Conservation (phyloP, 2,113 vertebrate species). For the Labrus mixtus region DNA sequence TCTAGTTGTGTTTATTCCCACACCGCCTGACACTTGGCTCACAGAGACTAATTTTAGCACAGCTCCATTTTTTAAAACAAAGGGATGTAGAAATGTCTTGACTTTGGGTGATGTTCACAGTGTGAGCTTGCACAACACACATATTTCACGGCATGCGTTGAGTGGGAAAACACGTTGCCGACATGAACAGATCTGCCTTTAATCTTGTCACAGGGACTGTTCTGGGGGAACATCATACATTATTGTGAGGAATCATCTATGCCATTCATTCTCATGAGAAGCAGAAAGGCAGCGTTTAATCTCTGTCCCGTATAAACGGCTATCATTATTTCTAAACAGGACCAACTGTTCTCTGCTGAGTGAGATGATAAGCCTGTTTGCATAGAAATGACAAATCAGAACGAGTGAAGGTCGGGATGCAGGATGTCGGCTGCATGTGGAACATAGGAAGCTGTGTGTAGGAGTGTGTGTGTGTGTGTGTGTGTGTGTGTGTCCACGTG, state of each 20-base stretch:
- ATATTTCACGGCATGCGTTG: slow-evolving; percentile 39
- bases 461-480: slow-evolving; percentile 24
- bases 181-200: slow-evolving; percentile 64
- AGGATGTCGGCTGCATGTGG: slow-evolving; percentile 25
- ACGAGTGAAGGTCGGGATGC: slow-evolving; percentile 62
- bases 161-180: slow-evolving; percentile 48
- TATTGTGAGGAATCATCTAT: slow-evolving; percentile 59
- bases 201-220: slow-evolving; percentile 61
- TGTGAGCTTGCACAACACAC: slow-evolving; percentile 35
- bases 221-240: slow-evolving; percentile 58
- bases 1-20: slow-evolving; percentile 52
- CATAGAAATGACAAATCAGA: slow-evolving; percentile 64
- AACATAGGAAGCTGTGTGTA: not conserved
- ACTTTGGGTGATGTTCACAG: slow-evolving; percentile 38
- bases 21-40: slow-evolving; percentile 28
- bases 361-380: slow-evolving; percentile 67
- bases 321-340: slow-evolving; percentile 60
- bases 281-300: slow-evolving; percentile 68
- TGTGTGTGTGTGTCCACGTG: not conserved
- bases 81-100: slow-evolving; percentile 43
- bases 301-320: slow-evolving; percentile 68
- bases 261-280: slow-evolving; percentile 57
- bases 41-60: slow-evolving; percentile 57
- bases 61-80: slow-evolving; percentile 12
- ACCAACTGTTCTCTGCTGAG: slow-evolving; percentile 59